Evolutionary conservation across 2,797 vertebrate genomes (phyloP), one percentile per base, ranked within the genome.

Genomic region (Astyanax mexicanus): DNA sequence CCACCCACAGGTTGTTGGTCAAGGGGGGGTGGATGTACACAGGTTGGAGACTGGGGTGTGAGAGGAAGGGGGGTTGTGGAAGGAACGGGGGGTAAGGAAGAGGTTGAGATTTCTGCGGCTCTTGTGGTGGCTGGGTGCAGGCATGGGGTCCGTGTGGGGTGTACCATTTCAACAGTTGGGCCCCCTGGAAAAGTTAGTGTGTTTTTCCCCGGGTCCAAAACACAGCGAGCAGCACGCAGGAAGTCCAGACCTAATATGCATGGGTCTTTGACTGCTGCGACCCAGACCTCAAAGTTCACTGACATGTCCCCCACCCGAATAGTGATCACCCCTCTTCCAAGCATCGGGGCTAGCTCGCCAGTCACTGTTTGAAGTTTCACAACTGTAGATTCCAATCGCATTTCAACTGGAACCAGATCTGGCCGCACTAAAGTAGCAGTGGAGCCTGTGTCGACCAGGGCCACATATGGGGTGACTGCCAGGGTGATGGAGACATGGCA

Each of bases 161-260:
- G 27, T 25, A 29, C 40, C 40, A 60, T 23, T 27, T 17, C 1
- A 8, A 75, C 52, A 0, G 21, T 12, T 27, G 40, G 29, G 17
- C 25, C 62, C 19, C 55, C 54, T 9, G 52, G 64, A 29, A 69
- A 67, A 29, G n/a, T 40, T 32, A 58, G 49, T 4, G 9, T 37
- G 42, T 67, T 13, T 13, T 21, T 21, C 12, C 19, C 42, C 13
- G 69, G 42, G 64, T 68, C 73, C 40, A 75, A 11, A 15, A 38
- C 64, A 58, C 73, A 75, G 42, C 19, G 49, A 17, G 54, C 6
- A 0, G 42, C 40, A 27, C 8, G n/a, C 6, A 68, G 42, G 11
- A 68, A 68, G n/a, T n/a, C n/a, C n/a, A n/a, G n/a, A n/a, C n/a
- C n/a, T n/a, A n/a, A n/a, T n/a, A n/a, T n/a, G n/a, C 6, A 72